Evolutionary conservation across 2,113 vertebrate genomes (phyloP), one percentile per base, ranked within the genome.

Genomic region (Pavo muticus): DNA sequence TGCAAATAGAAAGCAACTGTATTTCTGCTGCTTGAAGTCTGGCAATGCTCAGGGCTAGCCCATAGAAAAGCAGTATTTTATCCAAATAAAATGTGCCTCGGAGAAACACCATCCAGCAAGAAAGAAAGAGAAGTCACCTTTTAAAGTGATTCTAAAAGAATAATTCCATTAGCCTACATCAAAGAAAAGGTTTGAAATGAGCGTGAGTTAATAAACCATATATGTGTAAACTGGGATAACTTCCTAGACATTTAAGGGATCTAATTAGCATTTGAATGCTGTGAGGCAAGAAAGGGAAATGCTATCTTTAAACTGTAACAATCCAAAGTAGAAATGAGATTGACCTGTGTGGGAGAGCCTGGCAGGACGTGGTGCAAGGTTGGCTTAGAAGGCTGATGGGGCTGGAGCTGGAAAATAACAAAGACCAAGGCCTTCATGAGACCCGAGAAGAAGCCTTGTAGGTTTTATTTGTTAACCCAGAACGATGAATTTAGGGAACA

Each of bases 231-330:
- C 91, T 90, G 79, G 91, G 79, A 93, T 94, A 90, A 95, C 93
- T 95, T 96, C 88, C 94, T 94, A 77, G 91, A 61, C 78, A 69
- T 95, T 94, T 93, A 94, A 95, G 91, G 88, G 27, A 81, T 32
- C 88, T 91, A 77, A 93, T 97, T 95, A 95, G 90, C 94, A 95
- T 97, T 94, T 97, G 90, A 96, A 95, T 93, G 79, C 90, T 78
- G 35, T 78, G 83, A 93, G 94, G 86, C 76, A 94, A 95, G 88
- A 95, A 95, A 95, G 57, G 76, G 76, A 95, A 96, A 95, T 78
- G 94, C 85, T 88, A 23, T 90, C 91, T 95, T 91, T 94, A 92
- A 91, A 95, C 79, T 94, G 78, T 91, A 86, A 94, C 95, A 92
- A 95, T 91, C 94, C 91, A 88, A 95, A 85, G 61, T 77, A 89